Conservation (phyloP, 2,113 vertebrate species). For the Ciconia maguari region DNA sequence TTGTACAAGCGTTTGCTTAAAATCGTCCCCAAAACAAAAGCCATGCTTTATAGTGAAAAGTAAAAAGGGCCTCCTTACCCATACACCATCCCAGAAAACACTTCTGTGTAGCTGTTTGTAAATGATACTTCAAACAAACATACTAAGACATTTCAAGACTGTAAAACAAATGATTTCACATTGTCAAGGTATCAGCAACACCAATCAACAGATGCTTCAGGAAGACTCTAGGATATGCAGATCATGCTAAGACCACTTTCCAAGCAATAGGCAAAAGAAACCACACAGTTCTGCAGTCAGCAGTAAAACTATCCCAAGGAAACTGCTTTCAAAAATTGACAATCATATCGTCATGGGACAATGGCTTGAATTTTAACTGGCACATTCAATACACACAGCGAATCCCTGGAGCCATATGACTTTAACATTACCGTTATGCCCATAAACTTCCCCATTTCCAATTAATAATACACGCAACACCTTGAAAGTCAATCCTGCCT, state of each 20-base stretch:
- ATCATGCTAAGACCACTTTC: conserved; percentile 48
- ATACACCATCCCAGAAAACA: neutral
- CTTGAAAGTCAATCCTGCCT: neutral
- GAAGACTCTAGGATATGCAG: conserved; percentile 35
- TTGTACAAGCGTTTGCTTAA: neutral
- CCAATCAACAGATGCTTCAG: conserved; percentile 35
- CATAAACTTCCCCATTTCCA: conserved; percentile 1
- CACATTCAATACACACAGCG: neutral
- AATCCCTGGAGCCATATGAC: neutral
- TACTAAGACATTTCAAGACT: neutral
- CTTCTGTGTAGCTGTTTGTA: neutral
- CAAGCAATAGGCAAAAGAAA: conserved; percentile 63
- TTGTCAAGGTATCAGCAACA: conserved; percentile 6
- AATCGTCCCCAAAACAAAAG: neutral
- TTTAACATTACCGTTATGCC: neutral
- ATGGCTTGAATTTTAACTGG: conserved; percentile 45
- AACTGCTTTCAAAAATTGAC: conserved; percentile 39
- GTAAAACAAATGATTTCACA: conserved; percentile 7
- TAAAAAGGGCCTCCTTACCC: neutral
- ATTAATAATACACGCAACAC: neutral
- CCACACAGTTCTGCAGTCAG: conserved; percentile 51
- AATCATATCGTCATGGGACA: neutral
- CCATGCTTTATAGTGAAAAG: conserved; percentile 6
- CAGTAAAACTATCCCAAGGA: conserved; percentile 32
- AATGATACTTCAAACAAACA: neutral